A percentile compares a stretch with the other conserved stretches of the same genome.
Conservation (phyloP, 2,888 invertebrate genomes). For the Liopterus haemorrhoidalis region DNA sequence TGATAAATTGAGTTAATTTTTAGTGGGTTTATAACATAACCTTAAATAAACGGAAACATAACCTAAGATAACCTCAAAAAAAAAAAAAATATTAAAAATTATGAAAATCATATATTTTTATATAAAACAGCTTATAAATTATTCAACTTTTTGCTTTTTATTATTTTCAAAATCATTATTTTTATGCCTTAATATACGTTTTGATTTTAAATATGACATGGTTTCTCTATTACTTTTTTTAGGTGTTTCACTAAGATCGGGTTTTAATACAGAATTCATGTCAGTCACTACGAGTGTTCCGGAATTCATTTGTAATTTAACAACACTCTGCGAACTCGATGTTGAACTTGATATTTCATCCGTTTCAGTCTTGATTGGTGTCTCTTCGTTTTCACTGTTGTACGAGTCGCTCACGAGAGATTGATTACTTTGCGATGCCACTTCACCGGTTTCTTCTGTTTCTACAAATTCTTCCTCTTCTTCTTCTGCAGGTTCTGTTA, state of each 20-base stretch:
- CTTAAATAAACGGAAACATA: background rate
- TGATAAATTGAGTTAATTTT: no score
- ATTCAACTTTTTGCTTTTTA: conserved; percentile 37
- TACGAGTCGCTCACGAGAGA: conserved; percentile 1
- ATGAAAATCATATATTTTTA: background rate
- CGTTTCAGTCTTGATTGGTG: conserved; percentile 9
- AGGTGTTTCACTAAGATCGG: conserved; percentile 39
- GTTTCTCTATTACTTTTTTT: conserved; percentile 40
- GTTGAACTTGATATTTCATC: conserved; percentile 32
- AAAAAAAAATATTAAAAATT: background rate
- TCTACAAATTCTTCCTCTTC: conserved; percentile 16
- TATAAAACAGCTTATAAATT: conserved; percentile 7
- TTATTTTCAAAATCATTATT: conserved; percentile 31
- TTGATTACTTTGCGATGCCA: conserved; percentile 28
- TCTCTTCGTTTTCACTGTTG: conserved; percentile 10
- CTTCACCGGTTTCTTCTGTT: conserved; percentile 22
- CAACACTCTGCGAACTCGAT: conserved; percentile 32
- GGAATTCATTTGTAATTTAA: conserved; percentile 19
- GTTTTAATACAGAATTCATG: conserved; percentile 33
- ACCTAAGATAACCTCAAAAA: background rate
- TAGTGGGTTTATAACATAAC: no score
- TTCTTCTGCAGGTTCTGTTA: background rate
- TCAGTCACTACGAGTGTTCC: conserved; percentile 33
- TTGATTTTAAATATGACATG: conserved; percentile 43
- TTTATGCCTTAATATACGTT: conserved; percentile 43